Conservation (phyloP, 1,140 invertebrate species). For the Drosophila grimshawi region DNA sequence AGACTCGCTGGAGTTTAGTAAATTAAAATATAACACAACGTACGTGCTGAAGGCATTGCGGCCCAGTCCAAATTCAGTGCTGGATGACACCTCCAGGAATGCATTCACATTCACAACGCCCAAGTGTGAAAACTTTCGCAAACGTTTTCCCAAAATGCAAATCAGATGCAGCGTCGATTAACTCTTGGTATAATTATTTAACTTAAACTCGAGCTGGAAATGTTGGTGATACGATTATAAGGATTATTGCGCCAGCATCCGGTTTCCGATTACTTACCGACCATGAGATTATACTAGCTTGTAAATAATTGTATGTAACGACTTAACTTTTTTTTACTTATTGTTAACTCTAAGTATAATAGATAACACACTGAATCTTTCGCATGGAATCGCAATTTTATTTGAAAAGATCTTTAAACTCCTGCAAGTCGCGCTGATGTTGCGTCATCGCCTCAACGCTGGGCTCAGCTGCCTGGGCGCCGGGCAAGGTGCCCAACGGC, state of each 20-base stretch:
- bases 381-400: slow-evolving; percentile 43
- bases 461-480: not conserved
- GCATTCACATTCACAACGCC: slow-evolving; percentile 75
- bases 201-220: not conserved
- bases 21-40: slow-evolving; percentile 79
- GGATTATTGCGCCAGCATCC: not conserved
- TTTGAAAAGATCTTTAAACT: slow-evolving; percentile 78
- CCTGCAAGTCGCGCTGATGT: slow-evolving; percentile 46
- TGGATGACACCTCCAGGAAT: slow-evolving; percentile 52
- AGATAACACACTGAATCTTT: slow-evolving; percentile 42
- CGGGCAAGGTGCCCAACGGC: slow-evolving; percentile 37
- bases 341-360: slow-evolving; percentile 58
- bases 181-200: not conserved
- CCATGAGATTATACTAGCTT: slow-evolving; percentile 73
- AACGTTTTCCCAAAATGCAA: slow-evolving; percentile 75
- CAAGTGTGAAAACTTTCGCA: slow-evolving; percentile 74
- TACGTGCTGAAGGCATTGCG: slow-evolving; percentile 66
- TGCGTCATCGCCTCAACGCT: not conserved
- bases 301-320: slow-evolving; percentile 73
- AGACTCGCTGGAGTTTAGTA: slow-evolving; percentile 76
- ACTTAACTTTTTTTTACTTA: slow-evolving; percentile 71
- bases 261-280: slow-evolving; percentile 19
- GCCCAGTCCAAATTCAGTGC: slow-evolving; percentile 56
- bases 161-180: slow-evolving; percentile 67
- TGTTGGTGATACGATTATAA: not conserved